Percentiles rank a stretch among this genome's conserved stretches.
These are phyloP conservation scores for Leptatherina wallacei DNA, from an alignment of 2,797 vertebrate species.

Conservation along the genomic window DNA sequence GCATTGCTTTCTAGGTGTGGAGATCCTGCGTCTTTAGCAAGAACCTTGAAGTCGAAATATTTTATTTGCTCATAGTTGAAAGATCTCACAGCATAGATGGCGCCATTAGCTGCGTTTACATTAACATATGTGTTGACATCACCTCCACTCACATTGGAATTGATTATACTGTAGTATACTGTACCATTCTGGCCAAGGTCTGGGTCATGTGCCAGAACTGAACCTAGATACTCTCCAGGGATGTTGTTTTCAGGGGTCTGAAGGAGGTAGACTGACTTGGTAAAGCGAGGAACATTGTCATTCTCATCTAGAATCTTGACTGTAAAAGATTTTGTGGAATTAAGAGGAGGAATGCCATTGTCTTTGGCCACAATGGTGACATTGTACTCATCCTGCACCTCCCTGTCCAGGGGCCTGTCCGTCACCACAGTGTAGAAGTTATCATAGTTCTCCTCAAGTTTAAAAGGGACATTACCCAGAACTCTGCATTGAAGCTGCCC, in stretches of 20 bases:
- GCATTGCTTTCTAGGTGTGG: slow-evolving; percentile 96
- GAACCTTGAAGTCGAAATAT: slow-evolving; percentile 96
- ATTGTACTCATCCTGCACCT: slow-evolving; percentile 95
- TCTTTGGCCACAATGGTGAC: slow-evolving; percentile 97
- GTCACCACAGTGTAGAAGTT: slow-evolving; percentile 98
- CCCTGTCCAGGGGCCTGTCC: slow-evolving; percentile 93
- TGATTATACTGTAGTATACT: slow-evolving; percentile 95
- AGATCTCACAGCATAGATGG: slow-evolving; percentile 96
- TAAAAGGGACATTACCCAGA: slow-evolving; percentile 93
- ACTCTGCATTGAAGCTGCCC: slow-evolving; percentile 97
- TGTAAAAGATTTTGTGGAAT: slow-evolving; percentile 96
- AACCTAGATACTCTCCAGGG: slow-evolving; percentile 96
- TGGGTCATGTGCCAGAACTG: slow-evolving; percentile 95
- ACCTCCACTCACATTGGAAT: slow-evolving; percentile 95
- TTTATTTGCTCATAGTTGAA: slow-evolving; percentile 99
- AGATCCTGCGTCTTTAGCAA: slow-evolving; percentile 95
- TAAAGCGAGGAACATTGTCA: slow-evolving; percentile 96
- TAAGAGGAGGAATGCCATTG: slow-evolving; percentile 92
- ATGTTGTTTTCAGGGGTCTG: slow-evolving; percentile 99
- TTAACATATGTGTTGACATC: slow-evolving; percentile 98
- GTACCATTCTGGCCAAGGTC: slow-evolving; percentile 97
- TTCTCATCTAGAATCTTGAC: slow-evolving; percentile 98
- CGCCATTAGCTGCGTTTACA: slow-evolving; percentile 97
- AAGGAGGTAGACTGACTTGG: slow-evolving; percentile 93
- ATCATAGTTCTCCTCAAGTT: slow-evolving; percentile 97